These are phyloP conservation scores for Embiotoca jacksoni DNA, from an alignment of 2,113 vertebrate genomes.

Conservation along the genomic window DNA sequence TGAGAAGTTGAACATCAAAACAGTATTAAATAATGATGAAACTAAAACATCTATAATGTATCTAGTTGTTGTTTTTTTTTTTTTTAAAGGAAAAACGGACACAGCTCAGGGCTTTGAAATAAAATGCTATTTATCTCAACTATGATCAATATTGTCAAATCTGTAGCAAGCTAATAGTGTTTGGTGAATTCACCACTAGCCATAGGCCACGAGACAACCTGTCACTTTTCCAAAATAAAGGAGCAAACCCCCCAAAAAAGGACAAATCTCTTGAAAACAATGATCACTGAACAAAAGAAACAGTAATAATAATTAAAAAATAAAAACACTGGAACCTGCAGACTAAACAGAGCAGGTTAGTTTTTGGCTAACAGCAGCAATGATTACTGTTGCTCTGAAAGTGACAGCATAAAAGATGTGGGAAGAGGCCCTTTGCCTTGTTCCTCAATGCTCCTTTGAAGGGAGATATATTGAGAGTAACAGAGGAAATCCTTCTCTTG, in stretches of 20 bases:
- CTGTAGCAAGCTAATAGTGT: background rate
- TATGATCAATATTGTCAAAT: background rate
- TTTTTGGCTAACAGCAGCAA: background rate
- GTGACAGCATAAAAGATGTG: constrained; percentile 33
- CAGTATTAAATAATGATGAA: constrained; percentile 25
- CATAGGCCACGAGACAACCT: too few relatives aligned
- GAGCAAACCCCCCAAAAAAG: too few relatives aligned
- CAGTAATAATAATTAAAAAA: too few relatives aligned
- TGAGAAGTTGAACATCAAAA: background rate
- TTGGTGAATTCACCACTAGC: background rate
- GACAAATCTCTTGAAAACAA: too few relatives aligned
- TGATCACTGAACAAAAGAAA: too few relatives aligned
- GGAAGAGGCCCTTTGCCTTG: background rate
- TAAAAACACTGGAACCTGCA: background rate
- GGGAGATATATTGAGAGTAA: constrained; percentile 17
- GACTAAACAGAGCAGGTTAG: background rate
- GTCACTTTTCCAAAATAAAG: too few relatives aligned
- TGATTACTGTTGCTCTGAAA: constrained; percentile 14
- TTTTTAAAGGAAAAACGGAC: too few relatives aligned
- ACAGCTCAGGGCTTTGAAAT: too few relatives aligned
- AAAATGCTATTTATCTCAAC: background rate
- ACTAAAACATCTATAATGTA: constrained; percentile 35
- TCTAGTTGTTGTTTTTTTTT: too few relatives aligned
- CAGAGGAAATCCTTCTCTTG: constrained; percentile 20
- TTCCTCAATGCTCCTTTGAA: constrained; percentile 1